A percentile compares a stretch with the other conserved stretches of the same genome.
Evolutionary conservation across 2,888 invertebrate species (phyloP).

Genomic region (Acholoe squamosa): DNA sequence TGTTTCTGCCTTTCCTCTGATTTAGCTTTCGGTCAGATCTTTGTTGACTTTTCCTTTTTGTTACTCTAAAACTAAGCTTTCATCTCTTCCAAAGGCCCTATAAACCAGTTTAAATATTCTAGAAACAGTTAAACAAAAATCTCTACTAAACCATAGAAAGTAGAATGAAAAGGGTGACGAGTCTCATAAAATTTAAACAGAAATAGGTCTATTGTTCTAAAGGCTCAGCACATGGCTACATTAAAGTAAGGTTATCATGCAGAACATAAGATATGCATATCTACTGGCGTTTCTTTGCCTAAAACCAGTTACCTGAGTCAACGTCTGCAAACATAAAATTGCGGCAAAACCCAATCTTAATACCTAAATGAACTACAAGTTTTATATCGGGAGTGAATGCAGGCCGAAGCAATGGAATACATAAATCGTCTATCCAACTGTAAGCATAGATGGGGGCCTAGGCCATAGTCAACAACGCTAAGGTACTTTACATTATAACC

Average conservation of each 20-base stretch:
- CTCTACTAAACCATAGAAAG: background rate
- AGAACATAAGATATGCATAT: constrained; percentile 46
- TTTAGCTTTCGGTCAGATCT: too few relatives aligned
- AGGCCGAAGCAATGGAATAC: constrained; percentile 39
- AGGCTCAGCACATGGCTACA: constrained; percentile 4
- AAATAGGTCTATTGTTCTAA: background rate
- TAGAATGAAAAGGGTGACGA: background rate
- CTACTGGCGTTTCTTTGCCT: constrained; percentile 31
- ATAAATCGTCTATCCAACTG: background rate
- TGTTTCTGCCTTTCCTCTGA: too few relatives aligned
- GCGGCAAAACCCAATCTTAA: constrained; percentile 54
- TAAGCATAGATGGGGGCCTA: background rate
- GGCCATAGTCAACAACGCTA: background rate
- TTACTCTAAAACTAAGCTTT: too few relatives aligned
- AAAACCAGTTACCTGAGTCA: constrained; percentile 57
- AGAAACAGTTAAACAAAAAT: background rate
- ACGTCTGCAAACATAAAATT: constrained; percentile 59
- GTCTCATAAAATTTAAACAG: background rate
- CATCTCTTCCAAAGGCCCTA: too few relatives aligned
- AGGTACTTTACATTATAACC: background rate
- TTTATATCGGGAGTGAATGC: constrained; percentile 28
- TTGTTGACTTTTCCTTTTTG: too few relatives aligned
- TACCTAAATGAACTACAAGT: constrained; percentile 49
- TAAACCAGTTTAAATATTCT: background rate
- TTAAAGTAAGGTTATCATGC: constrained; percentile 1